phyloP scores from a whole-genome alignment of 2,888 invertebrate species.

The Diaprepes abbreviatus region DNA sequence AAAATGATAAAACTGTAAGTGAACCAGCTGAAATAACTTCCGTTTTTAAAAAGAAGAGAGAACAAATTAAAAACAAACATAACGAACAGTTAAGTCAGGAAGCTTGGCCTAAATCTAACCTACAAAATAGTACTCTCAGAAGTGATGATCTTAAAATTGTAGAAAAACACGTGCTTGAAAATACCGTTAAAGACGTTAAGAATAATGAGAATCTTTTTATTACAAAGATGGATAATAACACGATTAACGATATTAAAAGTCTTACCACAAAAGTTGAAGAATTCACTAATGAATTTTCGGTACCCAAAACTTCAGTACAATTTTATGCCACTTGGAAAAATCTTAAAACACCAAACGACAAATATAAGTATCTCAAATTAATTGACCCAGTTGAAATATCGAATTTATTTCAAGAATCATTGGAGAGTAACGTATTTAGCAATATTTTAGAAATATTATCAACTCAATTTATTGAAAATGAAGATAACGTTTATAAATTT shows the following conservation, averaged over 20 bases:
- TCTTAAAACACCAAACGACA: conserved; percentile 69
- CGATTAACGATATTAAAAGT: conserved; percentile 58
- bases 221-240: conserved; percentile 42
- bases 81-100: conserved; percentile 38
- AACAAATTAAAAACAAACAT: conserved; percentile 36
- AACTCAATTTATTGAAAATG: conserved; percentile 67
- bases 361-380: conserved; percentile 73
- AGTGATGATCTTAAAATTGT: conserved; percentile 57
- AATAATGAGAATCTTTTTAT: conserved; percentile 48
- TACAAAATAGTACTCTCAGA: conserved; percentile 46
- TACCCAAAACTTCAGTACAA: conserved; percentile 76
- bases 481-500: conserved; percentile 69
- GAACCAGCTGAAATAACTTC: conserved; percentile 38
- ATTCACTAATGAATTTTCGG: conserved; percentile 37
- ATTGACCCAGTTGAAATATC: conserved; percentile 73
- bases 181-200: conserved; percentile 30
- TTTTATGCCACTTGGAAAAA: conserved; percentile 76
- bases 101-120: conserved; percentile 47
- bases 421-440: conserved; percentile 76
- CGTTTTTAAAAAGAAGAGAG: conserved; percentile 46
- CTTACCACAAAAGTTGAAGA: background rate
- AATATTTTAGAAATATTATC: conserved; percentile 72
- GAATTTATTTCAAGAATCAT: conserved; percentile 76
- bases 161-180: conserved; percentile 51
- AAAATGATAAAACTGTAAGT: background rate